Evolutionary conservation across 2,888 invertebrate species (phyloP), one percentile per base, ranked within the genome.

Genomic region (Lasioglossum villosulum): DNA sequence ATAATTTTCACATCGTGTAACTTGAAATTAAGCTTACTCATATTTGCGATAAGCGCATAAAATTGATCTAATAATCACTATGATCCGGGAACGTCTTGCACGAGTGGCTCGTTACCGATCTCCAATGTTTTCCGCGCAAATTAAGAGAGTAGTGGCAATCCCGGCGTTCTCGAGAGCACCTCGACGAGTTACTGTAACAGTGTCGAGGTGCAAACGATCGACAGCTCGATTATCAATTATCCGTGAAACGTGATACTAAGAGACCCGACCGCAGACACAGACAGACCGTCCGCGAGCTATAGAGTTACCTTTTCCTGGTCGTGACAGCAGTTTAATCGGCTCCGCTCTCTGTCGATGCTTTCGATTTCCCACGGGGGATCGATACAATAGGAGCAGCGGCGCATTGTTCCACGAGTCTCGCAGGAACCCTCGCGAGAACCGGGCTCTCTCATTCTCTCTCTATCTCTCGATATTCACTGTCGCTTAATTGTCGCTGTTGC

Each of bases 361-460:
- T 73, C 82, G 76, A 83, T 86, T 87, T 86, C 86, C 83, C 72
- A 48, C 14, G 39, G 14, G 37, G 48, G 74, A 83, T 86, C 86
- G 85, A 85, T 82, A 74, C 78, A 73, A 75, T 48, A 59, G 77
- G 27, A 52, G 23, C 59, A n/a, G 56, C 59, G 52, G 71, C 68
- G 56, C 23, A 72, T 73, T 71, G 42, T 77, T 86, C 63, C 75
- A n/a, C 23, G 34, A n/a, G 52, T 52, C 23, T 52, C 52, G 52
- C 23, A 52, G 23, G 10, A 52, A 52, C 52, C 2, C 23, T 23
- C 23, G 52, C 23, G 52, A 52, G 52, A 23, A 8, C 37, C 1
- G 30, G 12, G 42, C 42, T 42, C 42, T 0, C 12, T 3, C 10
- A n/a, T n/a, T 52, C 52, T 52, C 56, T n/a, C 59, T 14, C 30